Percentiles rank a stretch among this genome's conserved stretches.
Conservation (phyloP, 2,888 invertebrate species). For the Troides helena region DNA sequence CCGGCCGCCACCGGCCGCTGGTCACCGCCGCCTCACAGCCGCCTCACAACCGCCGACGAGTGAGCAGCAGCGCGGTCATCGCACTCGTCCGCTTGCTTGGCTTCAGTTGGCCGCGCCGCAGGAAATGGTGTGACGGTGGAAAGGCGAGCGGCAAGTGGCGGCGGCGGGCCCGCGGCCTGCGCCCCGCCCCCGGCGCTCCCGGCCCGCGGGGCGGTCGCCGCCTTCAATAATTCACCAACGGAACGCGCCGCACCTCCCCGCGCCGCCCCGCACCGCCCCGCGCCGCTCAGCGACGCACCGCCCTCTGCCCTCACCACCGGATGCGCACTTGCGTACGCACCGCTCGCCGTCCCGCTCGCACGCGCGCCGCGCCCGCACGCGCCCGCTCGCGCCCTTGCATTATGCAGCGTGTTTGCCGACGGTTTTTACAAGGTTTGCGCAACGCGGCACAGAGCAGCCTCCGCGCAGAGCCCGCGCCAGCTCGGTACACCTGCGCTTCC, state of each 20-base stretch:
- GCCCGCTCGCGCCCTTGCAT: conserved; percentile 49
- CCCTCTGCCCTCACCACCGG: conserved; percentile 37
- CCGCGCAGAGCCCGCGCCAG: conserved; percentile 41
- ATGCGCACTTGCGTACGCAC: conserved; percentile 51
- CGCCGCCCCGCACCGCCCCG: conserved; percentile 41
- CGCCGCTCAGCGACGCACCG: neutral
- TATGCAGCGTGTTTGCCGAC: conserved; percentile 72
- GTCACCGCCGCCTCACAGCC: conserved; percentile 26
- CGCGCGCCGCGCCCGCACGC: neutral
- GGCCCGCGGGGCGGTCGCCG: conserved; percentile 70
- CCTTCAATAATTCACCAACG: conserved; percentile 70
- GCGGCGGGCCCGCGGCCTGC: conserved; percentile 37
- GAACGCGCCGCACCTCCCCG: conserved; percentile 44
- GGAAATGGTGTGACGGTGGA: conserved; percentile 69
- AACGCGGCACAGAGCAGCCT: conserved; percentile 51
- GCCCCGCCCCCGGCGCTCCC: conserved; percentile 49
- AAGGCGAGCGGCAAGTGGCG: conserved; percentile 65
- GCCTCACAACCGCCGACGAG: conserved; percentile 42
- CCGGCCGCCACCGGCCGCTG: conserved; percentile 22
- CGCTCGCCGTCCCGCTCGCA: conserved; percentile 15
- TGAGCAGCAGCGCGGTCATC: conserved; percentile 51
- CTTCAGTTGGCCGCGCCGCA: conserved; percentile 50
- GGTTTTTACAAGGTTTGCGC: conserved; percentile 71
- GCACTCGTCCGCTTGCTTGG: conserved; percentile 46
- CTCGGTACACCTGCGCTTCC: too few species aligned